Evolutionary conservation across 2,113 vertebrate species (phyloP).

Genomic region (Saimiri boliviensis): DNA sequence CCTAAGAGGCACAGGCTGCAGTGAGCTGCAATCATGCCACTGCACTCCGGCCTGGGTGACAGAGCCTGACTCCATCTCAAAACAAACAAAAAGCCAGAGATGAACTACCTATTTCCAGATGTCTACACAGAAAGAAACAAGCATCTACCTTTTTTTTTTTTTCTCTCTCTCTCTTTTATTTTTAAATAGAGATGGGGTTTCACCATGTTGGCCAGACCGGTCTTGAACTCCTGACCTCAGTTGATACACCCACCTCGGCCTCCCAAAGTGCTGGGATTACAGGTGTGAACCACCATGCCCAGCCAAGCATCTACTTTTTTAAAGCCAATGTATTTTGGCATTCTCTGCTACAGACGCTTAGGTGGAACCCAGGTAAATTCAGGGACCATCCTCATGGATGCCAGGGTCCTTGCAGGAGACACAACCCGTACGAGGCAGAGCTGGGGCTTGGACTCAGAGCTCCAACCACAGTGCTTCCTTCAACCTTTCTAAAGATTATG

Average conservation of each 20-base stretch:
- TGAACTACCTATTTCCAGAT: not conserved
- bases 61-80: no score
- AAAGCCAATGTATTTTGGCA: not conserved
- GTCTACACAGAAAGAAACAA: not conserved
- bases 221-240: no score
- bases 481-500: not conserved
- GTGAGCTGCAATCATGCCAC: no score
- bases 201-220: no score
- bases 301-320: not conserved
- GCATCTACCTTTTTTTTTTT: not conserved
- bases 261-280: no score
- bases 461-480: not conserved
- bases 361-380: not conserved
- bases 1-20: no score
- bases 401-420: not conserved
- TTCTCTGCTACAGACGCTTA: not conserved
- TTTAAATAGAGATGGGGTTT: no score
- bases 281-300: no score
- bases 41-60: no score
- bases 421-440: not conserved
- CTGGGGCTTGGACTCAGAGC: not conserved
- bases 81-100: no score
- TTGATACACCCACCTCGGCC: no score
- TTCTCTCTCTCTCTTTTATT: no score
- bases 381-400: not conserved